Evolutionary conservation across 2,113 vertebrate genomes (phyloP), one percentile per base, ranked within the genome.

Genomic region (Pygoscelis adeliae): DNA sequence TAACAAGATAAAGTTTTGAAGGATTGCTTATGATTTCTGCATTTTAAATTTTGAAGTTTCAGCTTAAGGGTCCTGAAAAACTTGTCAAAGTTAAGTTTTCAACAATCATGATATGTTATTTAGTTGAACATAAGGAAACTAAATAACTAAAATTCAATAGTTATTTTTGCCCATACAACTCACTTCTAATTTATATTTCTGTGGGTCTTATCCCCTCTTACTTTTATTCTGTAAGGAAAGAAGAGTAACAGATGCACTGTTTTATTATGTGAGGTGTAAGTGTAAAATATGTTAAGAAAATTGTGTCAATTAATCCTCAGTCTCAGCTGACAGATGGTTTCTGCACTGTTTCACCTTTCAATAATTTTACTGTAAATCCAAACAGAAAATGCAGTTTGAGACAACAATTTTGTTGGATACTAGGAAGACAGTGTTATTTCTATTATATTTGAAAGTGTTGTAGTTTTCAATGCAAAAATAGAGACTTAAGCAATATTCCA

Each of bases 401-500:
- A 76, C 17, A 87, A 83, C 55, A 74, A 36, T 94, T 95, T 91
- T 89, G 15, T 36, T 89, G 38, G 66, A 36, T 74, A 72, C 20
- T 38, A 58, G 53, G 40, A 90, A 91, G 63, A 80, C 23, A 36
- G 55, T 58, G 38, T 83, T 69, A 88, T 91, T 97, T 96, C 87
- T 88, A 50, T 96, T 96, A 96, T 36, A 71, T 4, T 52, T 95
- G 73, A 93, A 87, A 95, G 9, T 83, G 16, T 29, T 87, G 56
- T 50, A 52, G 29, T 69, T 94, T 94, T 58, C 55, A 72, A 42
- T 53, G 67, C 22, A 87, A 89, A 97, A 91, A 53, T 30, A 90
- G 40, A 87, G 36, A 63, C 69, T 96, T 97, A 73, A 55, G 62
- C 86, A 95, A 88, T 95, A 92, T 80, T 93, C 81, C 61, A 82